Conservation (phyloP, 92 coral and sea anemone genomes). For the Montipora capitata region DNA sequence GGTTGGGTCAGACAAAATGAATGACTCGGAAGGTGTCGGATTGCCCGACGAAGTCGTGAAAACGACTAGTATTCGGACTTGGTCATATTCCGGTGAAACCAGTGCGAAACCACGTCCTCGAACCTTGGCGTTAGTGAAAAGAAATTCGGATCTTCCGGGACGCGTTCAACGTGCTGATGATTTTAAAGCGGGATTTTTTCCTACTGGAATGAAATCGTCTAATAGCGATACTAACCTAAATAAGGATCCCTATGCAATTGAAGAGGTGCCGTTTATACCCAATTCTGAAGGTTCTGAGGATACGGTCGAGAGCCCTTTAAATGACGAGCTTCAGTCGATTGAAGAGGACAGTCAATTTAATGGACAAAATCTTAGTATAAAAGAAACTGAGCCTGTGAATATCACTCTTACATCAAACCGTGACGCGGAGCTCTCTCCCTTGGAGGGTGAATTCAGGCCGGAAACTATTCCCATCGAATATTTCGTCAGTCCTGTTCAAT, state of each 20-base stretch:
- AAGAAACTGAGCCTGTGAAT: not conserved
- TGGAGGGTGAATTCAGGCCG: constrained; percentile 1
- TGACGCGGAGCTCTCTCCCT: not conserved
- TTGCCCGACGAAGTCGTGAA: constrained; percentile 29
- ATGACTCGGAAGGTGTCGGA: constrained; percentile 15
- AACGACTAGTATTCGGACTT: constrained; percentile 37
- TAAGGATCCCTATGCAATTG: constrained; percentile 25
- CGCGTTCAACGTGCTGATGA: constrained; percentile 67
- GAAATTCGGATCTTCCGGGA: constrained; percentile 91
- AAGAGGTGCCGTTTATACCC: not conserved
- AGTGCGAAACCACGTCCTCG: constrained; percentile 68
- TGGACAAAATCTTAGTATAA: not conserved
- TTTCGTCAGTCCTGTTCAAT: constrained; percentile 26
- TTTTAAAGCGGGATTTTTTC: constrained; percentile 39
- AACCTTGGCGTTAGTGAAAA: constrained; percentile 77
- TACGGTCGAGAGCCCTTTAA: not conserved
- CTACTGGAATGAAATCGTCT: constrained; percentile 67
- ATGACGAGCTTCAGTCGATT: constrained; percentile 3
- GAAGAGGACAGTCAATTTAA: not conserved
- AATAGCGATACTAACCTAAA: constrained; percentile 71
- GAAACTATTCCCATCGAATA: not conserved
- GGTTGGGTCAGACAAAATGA: constrained; percentile 27
- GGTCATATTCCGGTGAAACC: constrained; percentile 10
- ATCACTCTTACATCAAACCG: not conserved
- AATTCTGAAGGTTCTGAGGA: not conserved